Conservation (phyloP, 2,113 vertebrate genomes). For the Oceanites oceanicus region DNA sequence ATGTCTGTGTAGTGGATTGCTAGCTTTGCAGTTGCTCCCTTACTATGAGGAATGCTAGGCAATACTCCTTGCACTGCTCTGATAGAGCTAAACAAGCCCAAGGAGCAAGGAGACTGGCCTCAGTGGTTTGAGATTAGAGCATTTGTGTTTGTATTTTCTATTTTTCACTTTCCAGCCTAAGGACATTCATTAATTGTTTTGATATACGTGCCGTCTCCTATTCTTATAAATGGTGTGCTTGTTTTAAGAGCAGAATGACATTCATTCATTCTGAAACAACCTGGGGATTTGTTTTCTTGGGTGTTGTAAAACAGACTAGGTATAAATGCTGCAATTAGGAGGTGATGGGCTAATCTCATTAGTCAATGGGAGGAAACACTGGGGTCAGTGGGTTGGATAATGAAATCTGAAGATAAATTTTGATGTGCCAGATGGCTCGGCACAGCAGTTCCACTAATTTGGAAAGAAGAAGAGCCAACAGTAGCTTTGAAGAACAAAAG, state of each 20-base stretch:
- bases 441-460: background rate
- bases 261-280: background rate
- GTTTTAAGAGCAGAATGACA: background rate
- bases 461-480: background rate
- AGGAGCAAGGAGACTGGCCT: rapidly evolving
- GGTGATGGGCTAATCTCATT: conserved; percentile 27
- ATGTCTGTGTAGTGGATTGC: background rate
- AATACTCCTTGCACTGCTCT: background rate
- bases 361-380: background rate
- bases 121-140: background rate
- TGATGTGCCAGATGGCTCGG: conserved; percentile 37
- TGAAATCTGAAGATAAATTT: conserved; percentile 11
- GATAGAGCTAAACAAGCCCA: background rate
- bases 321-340: conserved; percentile 21
- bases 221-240: background rate
- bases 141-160: background rate
- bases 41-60: background rate
- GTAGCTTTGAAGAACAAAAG: conserved; percentile 1
- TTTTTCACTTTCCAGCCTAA: background rate
- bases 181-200: background rate
- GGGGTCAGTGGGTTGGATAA: background rate
- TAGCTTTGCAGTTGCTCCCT: background rate
- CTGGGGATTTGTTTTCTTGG: conserved; percentile 25
- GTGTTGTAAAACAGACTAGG: background rate
- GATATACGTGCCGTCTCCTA: background rate